Evolutionary conservation across 2,113 vertebrate species (phyloP), one percentile per base, ranked within the genome.

Genomic region (Romanogobio albipinnatus): DNA sequence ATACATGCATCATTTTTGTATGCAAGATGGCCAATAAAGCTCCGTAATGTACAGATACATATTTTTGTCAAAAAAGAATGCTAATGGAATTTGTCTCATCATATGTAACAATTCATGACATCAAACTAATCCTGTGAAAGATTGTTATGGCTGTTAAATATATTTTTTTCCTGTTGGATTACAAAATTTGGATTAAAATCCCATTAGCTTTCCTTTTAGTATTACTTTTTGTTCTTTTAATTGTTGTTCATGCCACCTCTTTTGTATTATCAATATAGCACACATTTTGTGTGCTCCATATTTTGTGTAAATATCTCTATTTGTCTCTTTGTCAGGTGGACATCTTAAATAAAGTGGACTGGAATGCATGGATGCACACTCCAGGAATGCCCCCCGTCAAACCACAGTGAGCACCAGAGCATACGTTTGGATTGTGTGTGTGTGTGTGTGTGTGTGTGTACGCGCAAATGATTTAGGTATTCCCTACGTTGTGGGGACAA

Each of bases 301-400:
- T 49, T 22, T 9, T 4, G 39, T 51, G 36, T 53, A 64, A 9
- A 17, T 43, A 22, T 79, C 17, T 45, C 53, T 22, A 33, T 45
- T 43, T 81, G 49, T 82, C 71, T 51, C 80, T 77, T n/a, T 89
- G 75, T 15, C 90, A 99, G 98, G 95, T 94, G 82, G 96, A 97
- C 49, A 4, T 97, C 91, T 95, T 99, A 88, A 94, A 98, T 90
- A 94, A 96, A 90, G 97, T 99, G 79, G 97, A 99, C 88, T 99
- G 98, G 98, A 95, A 96, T 14, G 91, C 92, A 0, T 99, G 98
- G 98, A 96, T 99, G 90, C 91, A 96, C 86, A 94, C 96, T 24
- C 97, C 98, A 47, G 98, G 97, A 75, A 96, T 99, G 96, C 97
- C 98, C 74, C 97, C 97, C 0, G 92, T 95, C 36, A 96, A 96